phyloP scores from a whole-genome alignment of 2,113 vertebrate species.

The Anhinga anhinga region DNA sequence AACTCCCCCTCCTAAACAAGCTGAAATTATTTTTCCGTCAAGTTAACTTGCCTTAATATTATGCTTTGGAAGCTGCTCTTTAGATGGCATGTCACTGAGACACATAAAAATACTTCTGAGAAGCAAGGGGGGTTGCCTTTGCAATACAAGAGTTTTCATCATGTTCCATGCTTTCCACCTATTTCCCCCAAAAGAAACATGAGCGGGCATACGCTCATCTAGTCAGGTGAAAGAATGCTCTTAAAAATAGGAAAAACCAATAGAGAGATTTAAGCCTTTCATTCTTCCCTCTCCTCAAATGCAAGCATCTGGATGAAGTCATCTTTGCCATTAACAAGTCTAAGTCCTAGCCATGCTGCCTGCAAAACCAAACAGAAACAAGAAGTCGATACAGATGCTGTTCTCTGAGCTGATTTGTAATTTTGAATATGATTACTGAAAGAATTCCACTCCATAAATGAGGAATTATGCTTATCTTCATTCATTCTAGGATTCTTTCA shows the following conservation, averaged over 20 bases:
- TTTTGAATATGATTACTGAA: background rate
- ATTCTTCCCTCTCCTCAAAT: background rate
- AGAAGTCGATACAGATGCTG: background rate
- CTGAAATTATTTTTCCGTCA: background rate
- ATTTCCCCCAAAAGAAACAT: background rate
- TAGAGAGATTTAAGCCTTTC: background rate
- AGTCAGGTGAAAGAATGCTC: background rate
- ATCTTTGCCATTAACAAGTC: background rate
- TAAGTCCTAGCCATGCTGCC: background rate
- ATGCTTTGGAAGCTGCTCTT: background rate
- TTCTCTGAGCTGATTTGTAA: background rate
- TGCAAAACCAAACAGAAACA: background rate
- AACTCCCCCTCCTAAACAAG: background rate
- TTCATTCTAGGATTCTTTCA: background rate
- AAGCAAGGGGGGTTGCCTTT: background rate
- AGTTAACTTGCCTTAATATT: background rate
- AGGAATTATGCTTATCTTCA: conserved; percentile 3
- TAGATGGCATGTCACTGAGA: background rate
- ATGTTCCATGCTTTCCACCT: background rate
- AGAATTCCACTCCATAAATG: background rate
- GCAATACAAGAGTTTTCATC: background rate
- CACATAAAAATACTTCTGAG: background rate
- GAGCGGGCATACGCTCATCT: background rate
- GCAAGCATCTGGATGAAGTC: background rate
- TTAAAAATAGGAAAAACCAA: background rate